phyloP scores from a whole-genome alignment of 2,888 invertebrate genomes.

The Kuschelorhynchus macadamiae region DNA sequence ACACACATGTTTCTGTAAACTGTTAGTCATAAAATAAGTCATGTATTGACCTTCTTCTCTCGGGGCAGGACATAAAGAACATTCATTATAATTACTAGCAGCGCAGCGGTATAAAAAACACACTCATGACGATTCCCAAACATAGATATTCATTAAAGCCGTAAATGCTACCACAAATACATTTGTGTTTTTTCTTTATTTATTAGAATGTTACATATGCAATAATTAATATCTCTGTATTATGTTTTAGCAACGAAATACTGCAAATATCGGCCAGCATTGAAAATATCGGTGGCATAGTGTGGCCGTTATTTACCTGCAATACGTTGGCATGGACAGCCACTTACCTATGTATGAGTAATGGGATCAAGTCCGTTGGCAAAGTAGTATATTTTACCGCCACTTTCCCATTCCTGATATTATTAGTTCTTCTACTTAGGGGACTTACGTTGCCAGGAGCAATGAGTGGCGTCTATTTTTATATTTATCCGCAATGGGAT shows the following conservation, averaged over 20 bases:
- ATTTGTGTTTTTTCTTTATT: no score
- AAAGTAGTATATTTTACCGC: slow-evolving; percentile 94
- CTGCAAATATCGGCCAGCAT: slow-evolving; percentile 83
- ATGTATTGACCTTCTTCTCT: no score
- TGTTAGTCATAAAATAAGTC: no score
- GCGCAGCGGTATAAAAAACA: no score
- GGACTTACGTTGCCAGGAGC: slow-evolving; percentile 88
- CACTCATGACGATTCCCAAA: no score
- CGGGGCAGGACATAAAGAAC: no score
- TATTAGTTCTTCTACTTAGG: slow-evolving; percentile 80
- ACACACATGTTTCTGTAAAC: no score
- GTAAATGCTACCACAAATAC: no score
- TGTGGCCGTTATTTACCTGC: slow-evolving; percentile 85
- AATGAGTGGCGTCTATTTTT: slow-evolving; percentile 81
- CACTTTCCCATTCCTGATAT: slow-evolving; percentile 83
- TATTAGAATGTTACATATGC: no score
- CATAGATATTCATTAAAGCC: no score
- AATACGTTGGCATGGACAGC: slow-evolving; percentile 84
- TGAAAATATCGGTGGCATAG: slow-evolving; percentile 80
- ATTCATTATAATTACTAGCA: no score
- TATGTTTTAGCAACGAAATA: slow-evolving; percentile 78
- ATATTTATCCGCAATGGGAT: slow-evolving; percentile 84
- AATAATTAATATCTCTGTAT: no score
- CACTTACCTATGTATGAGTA: slow-evolving; percentile 87
- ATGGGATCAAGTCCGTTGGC: slow-evolving; percentile 89